Evolutionary conservation across 2,888 invertebrate species (phyloP), one percentile per base, ranked within the genome.

Genomic region (Prenolepis imparis): DNA sequence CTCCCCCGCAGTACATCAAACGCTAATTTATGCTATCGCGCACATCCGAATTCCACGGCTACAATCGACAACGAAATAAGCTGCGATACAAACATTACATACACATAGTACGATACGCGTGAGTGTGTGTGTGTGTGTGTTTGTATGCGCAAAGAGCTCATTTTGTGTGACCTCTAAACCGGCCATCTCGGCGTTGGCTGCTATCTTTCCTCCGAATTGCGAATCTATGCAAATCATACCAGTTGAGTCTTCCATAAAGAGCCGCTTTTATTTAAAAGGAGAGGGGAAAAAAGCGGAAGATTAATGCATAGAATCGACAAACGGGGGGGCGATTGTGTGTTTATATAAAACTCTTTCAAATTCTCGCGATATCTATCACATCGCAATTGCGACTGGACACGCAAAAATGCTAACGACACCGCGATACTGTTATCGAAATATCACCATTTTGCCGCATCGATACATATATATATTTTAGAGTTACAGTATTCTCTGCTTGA

Each of bases 221-320:
- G 78, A 59, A 78, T 78, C 78, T 78, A 78, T 78, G 78, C 78
- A 78, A 78, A 78, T 78, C 78, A 59, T 68, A 78, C 59, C 59
- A 70, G 68, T 67, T 59, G 78, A 78, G 78, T 78, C 68, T 70
- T 78, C 59, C 32, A 70, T 59, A 70, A 70, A 78, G 78, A 59
- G 61, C 32, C 39, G 66, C 48, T 83, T 63, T 68, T 83, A 61
- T 81, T 83, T 68, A 61, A 68, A 59, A 61, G 32, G 41, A 28
- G 57, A 15, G 21, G 28, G 6, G 21, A 8, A 39, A 32, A 52
- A 41, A 41, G 39, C 48, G 82, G 48, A 24, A 48, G 78, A 78
- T 48, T 48, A 80, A 68, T 68, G 67, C 52, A 39, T 68, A 81
- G 82, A 81, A 83, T 80, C 81, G 68, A 48, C 67, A 61, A 68